Conservation (phyloP, 2,113 vertebrate species). For the Ctenodactylus gundi region DNA sequence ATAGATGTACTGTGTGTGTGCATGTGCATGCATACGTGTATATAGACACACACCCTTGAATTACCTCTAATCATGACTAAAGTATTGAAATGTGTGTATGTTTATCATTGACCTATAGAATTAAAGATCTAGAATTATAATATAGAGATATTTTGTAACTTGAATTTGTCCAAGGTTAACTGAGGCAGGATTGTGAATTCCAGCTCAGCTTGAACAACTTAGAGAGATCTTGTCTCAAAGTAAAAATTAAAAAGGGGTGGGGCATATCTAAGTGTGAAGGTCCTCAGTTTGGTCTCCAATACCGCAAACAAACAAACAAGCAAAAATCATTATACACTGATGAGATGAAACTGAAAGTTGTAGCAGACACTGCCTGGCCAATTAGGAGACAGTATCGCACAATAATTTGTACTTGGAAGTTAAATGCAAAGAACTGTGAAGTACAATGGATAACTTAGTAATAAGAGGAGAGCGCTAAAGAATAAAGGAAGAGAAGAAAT, state of each 20-base stretch:
- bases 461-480: neutral
- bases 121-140: neutral
- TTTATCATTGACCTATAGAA: neutral
- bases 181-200: neutral
- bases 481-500: neutral
- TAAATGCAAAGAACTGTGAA: neutral
- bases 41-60: no score
- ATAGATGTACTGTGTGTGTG: neutral
- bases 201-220: neutral
- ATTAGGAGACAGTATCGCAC: neutral
- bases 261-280: neutral
- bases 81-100: neutral
- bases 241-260: neutral
- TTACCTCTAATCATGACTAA: neutral
- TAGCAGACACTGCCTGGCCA: neutral
- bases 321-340: neutral
- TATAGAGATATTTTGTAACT: neutral
- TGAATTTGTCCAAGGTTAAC: no score
- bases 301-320: neutral
- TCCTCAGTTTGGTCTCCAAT: neutral
- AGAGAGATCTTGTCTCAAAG: neutral
- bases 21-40: neutral
- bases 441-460: neutral
- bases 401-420: neutral
- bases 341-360: neutral